Conservation (phyloP, 2,113 vertebrate species). For the Istiophorus platypterus region DNA sequence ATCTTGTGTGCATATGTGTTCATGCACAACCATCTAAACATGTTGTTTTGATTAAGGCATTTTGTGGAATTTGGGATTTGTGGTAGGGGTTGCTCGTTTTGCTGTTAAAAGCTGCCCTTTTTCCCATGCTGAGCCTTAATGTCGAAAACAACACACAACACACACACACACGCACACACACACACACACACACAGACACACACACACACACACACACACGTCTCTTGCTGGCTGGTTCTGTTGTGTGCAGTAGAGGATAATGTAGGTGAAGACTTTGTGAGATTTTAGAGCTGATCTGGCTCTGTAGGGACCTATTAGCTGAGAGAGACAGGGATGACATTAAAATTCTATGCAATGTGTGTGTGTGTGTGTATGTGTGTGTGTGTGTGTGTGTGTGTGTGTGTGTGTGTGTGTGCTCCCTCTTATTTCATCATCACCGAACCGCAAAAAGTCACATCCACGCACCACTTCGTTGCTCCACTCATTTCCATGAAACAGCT, state of each 20-base stretch:
- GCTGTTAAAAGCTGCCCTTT: constrained; percentile 40
- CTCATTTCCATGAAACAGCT: constrained; percentile 69
- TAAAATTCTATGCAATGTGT: not conserved
- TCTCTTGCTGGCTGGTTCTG: constrained; percentile 16
- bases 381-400: constrained; percentile 16
- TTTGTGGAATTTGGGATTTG: constrained; percentile 44
- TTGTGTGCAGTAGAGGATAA: not conserved
- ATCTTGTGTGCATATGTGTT: not conserved
- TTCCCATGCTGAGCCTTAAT: constrained; percentile 30
- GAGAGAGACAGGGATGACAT: not conserved
- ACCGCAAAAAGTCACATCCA: constrained; percentile 65
- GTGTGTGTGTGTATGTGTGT: constrained; percentile 19
- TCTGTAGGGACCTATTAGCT: constrained; percentile 24
- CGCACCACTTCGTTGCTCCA: constrained; percentile 21
- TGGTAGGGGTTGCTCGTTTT: constrained; percentile 37
- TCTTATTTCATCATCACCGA: constrained; percentile 50
- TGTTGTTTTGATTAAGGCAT: constrained; percentile 54
- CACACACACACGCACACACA: not conserved
- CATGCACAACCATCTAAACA: constrained; percentile 7
- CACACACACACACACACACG: not conserved
- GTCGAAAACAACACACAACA: constrained; percentile 24
- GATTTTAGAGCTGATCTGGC: constrained; percentile 28
- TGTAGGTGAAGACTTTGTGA: constrained; percentile 14
- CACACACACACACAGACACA: not conserved
- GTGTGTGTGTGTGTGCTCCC: not conserved